phyloP scores from a whole-genome alignment of 2,113 vertebrate species.

The Phaethon lepturus region DNA sequence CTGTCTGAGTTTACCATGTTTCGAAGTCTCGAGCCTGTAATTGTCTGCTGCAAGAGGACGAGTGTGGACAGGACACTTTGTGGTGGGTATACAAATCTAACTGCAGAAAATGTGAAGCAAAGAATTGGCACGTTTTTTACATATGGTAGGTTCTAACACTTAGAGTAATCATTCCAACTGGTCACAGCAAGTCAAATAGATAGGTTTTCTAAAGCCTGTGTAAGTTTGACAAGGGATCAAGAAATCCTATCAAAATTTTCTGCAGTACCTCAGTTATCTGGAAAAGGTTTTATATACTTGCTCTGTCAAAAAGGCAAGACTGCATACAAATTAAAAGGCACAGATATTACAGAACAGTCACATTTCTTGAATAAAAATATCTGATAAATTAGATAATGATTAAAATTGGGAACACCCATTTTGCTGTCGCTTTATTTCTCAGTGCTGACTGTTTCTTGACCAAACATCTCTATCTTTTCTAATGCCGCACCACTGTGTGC shows the following conservation, averaged over 20 bases:
- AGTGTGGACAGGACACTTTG: not conserved
- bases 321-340: constrained; percentile 37
- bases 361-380: constrained; percentile 12
- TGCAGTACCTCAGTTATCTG: not conserved
- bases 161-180: not conserved
- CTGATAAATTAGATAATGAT: not conserved
- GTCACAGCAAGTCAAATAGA: not conserved
- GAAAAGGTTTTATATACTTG: not conserved
- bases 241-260: not conserved
- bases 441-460: not conserved
- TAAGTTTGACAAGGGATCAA: not conserved
- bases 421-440: constrained; percentile 37
- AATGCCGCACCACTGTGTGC: not conserved
- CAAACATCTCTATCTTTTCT: constrained; percentile 69
- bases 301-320: constrained; percentile 24
- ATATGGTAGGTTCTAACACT: not conserved
- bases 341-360: not conserved
- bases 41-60: not conserved
- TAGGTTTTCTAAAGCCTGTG: not conserved
- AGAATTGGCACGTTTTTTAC: not conserved
- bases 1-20: not conserved
- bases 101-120: not conserved
- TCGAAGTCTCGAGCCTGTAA: not conserved
- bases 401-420: not conserved
- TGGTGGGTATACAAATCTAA: not conserved